These are phyloP conservation scores for Cetoscarus ocellatus DNA, from an alignment of 2,797 vertebrate species.

Conservation along the genomic window DNA sequence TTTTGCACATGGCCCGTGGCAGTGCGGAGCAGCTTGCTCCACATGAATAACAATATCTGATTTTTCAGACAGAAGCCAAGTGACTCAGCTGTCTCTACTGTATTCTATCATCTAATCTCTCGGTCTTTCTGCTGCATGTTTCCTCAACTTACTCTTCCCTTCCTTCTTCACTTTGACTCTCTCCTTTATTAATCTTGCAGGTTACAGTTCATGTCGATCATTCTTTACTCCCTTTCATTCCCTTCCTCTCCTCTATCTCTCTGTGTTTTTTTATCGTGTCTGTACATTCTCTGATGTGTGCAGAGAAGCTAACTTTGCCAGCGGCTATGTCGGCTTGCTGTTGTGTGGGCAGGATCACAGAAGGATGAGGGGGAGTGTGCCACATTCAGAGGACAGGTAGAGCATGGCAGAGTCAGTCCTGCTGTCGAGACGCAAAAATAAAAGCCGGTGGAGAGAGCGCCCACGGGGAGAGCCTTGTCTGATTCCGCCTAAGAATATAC, in stretches of 20 bases:
- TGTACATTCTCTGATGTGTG: slow-evolving; percentile 34
- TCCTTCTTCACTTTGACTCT: slow-evolving; percentile 14
- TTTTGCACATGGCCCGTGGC: slow-evolving; percentile 77
- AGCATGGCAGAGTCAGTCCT: slow-evolving; percentile 60
- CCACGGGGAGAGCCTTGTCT: slow-evolving; percentile 56
- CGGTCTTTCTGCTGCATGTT: slow-evolving; percentile 19
- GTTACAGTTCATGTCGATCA: slow-evolving; percentile 36
- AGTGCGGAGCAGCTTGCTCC: slow-evolving; percentile 69
- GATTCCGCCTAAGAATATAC: slow-evolving; percentile 58
- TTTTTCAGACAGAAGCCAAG: slow-evolving; percentile 76
- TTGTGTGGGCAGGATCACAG: slow-evolving; percentile 64
- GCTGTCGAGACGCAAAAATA: slow-evolving; percentile 61
- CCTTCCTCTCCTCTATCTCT: not conserved
- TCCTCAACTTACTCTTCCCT: slow-evolving; percentile 17
- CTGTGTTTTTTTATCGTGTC: not conserved
- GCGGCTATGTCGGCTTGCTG: slow-evolving; percentile 64
- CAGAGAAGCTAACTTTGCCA: slow-evolving; percentile 64
- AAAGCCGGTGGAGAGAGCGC: slow-evolving; percentile 41
- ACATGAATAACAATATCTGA: slow-evolving; percentile 81
- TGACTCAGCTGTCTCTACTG: slow-evolving; percentile 81
- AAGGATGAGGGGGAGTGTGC: slow-evolving; percentile 64
- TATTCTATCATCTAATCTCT: slow-evolving; percentile 66
- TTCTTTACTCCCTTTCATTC: slow-evolving; percentile 1
- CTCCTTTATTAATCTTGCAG: slow-evolving; percentile 35
- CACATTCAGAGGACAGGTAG: slow-evolving; percentile 70